These are phyloP conservation scores for Gallinago jamesoni DNA, from an alignment of 2,113 vertebrate genomes.

Conservation along the genomic window DNA sequence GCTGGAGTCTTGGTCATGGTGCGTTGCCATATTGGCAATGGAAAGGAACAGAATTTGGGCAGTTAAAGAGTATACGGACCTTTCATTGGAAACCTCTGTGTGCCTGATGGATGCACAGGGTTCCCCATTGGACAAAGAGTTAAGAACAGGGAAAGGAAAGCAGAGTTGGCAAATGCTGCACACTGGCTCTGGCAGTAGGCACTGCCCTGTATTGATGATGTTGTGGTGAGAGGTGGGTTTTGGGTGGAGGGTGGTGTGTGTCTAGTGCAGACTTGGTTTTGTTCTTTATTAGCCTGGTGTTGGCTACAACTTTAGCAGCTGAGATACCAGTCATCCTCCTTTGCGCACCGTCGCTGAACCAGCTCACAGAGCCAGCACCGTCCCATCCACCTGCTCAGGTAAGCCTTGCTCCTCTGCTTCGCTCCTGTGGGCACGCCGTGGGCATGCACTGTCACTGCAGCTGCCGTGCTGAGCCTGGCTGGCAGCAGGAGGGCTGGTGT, in stretches of 20 bases:
- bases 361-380: accelerated
- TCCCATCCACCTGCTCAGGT: neutral
- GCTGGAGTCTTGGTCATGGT: neutral
- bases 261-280: neutral
- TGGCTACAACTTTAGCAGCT: neutral
- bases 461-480: neutral
- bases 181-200: neutral
- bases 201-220: neutral
- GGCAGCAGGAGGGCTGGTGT: neutral
- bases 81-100: neutral
- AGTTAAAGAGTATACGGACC: neutral
- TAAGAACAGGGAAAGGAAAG: neutral
- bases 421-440: accelerated
- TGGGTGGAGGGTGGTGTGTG: no score
- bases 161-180: neutral
- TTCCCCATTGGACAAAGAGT: no score
- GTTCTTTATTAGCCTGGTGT: neutral
- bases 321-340: accelerated
- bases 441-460: accelerated
- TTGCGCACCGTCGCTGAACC: neutral
- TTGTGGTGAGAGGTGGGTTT: neutral
- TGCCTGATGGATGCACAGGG: neutral
- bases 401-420: neutral
- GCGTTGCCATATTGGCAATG: neutral
- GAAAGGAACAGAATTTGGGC: neutral